A percentile compares a stretch with the other conserved stretches of the same genome.
Evolutionary conservation across 2,113 vertebrate genomes (phyloP).

Genomic region (Bos taurus): DNA sequence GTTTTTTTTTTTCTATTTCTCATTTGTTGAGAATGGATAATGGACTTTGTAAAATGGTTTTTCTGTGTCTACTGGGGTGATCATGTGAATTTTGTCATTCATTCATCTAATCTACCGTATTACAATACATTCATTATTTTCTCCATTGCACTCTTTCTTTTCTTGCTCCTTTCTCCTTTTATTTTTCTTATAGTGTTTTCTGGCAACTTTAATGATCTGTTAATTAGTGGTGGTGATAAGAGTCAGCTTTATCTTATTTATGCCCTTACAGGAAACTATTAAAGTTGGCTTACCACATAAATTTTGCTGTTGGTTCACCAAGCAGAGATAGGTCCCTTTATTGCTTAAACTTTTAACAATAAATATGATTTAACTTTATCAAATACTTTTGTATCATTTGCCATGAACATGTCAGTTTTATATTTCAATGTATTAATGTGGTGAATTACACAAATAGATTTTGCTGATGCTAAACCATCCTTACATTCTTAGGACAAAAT

Average conservation of each 20-base stretch:
- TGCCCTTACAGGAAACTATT: neutral
- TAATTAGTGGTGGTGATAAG: neutral
- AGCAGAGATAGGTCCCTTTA: neutral
- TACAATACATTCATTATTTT: neutral
- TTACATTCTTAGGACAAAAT: neutral
- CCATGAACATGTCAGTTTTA: conserved; percentile 13
- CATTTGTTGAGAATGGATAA: neutral
- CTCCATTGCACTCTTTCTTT: neutral
- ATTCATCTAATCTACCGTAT: neutral
- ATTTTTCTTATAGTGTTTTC: neutral
- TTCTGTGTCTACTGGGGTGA: neutral
- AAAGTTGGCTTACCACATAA: neutral
- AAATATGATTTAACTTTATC: neutral
- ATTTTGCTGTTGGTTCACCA: neutral
- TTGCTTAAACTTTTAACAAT: neutral
- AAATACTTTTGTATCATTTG: neutral
- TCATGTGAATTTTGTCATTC: neutral
- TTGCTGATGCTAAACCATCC: neutral
- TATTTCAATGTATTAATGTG: neutral
- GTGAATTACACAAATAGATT: neutral
- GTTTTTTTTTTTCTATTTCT: neutral
- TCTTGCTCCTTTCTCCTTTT: neutral
- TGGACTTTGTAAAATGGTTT: neutral
- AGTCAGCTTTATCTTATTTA: neutral
- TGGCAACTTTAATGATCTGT: neutral